phyloP scores from a whole-genome alignment of 92 coral and sea anemone species.

The Palythoa grandis region DNA sequence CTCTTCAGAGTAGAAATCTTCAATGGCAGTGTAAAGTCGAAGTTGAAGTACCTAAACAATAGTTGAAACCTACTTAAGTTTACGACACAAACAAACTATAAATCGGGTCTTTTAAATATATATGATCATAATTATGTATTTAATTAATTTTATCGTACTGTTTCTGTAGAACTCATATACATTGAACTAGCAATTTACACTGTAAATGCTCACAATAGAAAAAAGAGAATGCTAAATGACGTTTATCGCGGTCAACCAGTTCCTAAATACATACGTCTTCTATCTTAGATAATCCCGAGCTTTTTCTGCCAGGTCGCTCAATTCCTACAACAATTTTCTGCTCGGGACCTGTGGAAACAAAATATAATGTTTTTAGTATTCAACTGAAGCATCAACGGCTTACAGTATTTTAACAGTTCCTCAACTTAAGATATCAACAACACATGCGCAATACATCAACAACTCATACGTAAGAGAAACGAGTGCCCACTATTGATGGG shows the following conservation, averaged over 20 bases:
- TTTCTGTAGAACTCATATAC: not conserved
- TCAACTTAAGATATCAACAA: not conserved
- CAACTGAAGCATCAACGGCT: not conserved
- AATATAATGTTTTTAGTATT: not conserved
- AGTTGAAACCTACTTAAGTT: not conserved
- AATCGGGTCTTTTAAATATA: too few species aligned
- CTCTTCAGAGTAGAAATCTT: constrained; percentile 87
- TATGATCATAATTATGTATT: too few species aligned
- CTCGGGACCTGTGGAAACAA: constrained; percentile 32
- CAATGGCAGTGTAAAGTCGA: constrained; percentile 82
- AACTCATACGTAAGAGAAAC: not conserved
- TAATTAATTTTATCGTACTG: not conserved
- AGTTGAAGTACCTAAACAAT: constrained; percentile 73
- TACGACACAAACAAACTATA: not conserved
- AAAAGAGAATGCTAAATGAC: too few species aligned
- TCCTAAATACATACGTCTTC: constrained; percentile 62
- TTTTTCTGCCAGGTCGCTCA: constrained; percentile 58
- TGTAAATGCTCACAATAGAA: too few species aligned
- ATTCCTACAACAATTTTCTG: constrained; percentile 43
- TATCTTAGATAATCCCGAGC: constrained; percentile 79
- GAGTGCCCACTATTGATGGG: not conserved
- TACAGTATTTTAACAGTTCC: not conserved
- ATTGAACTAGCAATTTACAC: not conserved
- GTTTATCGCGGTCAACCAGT: too few species aligned
- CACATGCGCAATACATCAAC: not conserved